phyloP scores from a whole-genome alignment of 2,113 vertebrate species.

The Zeus faber region DNA sequence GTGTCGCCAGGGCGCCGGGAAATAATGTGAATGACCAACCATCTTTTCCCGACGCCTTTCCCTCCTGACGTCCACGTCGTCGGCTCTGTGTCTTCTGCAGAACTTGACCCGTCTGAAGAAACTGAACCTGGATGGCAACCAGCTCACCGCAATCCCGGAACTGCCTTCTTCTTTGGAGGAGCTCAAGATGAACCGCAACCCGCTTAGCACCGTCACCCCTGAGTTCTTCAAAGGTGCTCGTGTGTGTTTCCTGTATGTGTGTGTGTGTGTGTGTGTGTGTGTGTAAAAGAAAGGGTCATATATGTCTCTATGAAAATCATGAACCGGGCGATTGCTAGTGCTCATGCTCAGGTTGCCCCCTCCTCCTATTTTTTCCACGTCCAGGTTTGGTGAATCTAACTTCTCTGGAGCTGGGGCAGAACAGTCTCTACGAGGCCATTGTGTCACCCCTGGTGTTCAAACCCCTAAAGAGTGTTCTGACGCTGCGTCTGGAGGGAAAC shows the following conservation, averaged over 20 bases:
- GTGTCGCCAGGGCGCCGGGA: constrained; percentile 28
- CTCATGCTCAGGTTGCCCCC: no score
- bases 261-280: background rate
- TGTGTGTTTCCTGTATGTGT: no score
- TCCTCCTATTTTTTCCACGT: background rate
- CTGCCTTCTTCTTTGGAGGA: constrained; percentile 75
- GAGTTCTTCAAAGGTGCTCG: constrained; percentile 73
- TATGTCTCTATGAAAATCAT: no score
- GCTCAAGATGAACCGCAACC: constrained; percentile 75
- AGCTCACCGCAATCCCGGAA: constrained; percentile 61
- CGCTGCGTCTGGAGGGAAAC: constrained; percentile 72
- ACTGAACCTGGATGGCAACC: constrained; percentile 75
- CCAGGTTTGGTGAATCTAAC: constrained; percentile 74
- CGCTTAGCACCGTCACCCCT: constrained; percentile 56
- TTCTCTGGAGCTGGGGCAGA: constrained; percentile 72
- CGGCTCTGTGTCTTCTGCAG: constrained; percentile 35
- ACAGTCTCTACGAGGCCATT: constrained; percentile 64
- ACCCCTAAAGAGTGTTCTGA: constrained; percentile 65
- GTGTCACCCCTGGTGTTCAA: constrained; percentile 67
- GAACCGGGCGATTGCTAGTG: no score
- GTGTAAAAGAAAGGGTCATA: no score
- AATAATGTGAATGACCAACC: constrained; percentile 7
- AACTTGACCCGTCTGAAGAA: constrained; percentile 66
- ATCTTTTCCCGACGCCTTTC: no score
- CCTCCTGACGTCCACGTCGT: constrained; percentile 16